Evolutionary conservation across 1,140 invertebrate species (phyloP).

Genomic region (Littorina saxatilis): DNA sequence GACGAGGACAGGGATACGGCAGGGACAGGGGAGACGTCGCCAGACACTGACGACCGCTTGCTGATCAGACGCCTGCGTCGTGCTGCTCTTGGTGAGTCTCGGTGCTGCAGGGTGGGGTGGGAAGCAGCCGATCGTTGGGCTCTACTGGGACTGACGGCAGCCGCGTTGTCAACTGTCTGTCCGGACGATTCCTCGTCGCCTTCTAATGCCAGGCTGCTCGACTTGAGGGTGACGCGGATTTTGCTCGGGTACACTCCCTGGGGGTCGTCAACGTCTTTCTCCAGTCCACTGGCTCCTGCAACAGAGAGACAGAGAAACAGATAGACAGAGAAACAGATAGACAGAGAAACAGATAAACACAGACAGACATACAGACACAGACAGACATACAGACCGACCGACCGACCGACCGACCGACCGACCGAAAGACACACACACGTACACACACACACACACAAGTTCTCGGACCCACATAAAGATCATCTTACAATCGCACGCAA

Average conservation of each 20-base stretch:
- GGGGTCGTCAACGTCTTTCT: conserved; percentile 25
- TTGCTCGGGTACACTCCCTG: conserved; percentile 2
- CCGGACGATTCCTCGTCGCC: conserved; percentile 18
- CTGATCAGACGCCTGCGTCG: neutral
- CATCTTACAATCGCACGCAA: no score
- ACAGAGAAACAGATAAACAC: no score
- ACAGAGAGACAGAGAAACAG: neutral
- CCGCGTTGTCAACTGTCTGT: neutral
- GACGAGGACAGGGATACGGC: no score
- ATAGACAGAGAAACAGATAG: no score
- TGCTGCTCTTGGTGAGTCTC: neutral
- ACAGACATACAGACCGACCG: no score
- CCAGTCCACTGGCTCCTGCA: neutral
- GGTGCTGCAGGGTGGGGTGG: neutral
- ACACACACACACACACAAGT: no score
- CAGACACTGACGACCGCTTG: neutral
- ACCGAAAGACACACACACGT: no score
- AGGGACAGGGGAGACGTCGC: no score
- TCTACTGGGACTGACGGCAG: neutral
- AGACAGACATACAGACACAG: no score
- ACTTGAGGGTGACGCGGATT: no score
- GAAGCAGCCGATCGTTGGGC: neutral
- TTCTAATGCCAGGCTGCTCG: conserved; percentile 7
- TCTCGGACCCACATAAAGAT: no score
- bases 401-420: no score